Evolutionary conservation across 2,797 vertebrate species (phyloP).

Genomic region (Eutrigla gurnardus): DNA sequence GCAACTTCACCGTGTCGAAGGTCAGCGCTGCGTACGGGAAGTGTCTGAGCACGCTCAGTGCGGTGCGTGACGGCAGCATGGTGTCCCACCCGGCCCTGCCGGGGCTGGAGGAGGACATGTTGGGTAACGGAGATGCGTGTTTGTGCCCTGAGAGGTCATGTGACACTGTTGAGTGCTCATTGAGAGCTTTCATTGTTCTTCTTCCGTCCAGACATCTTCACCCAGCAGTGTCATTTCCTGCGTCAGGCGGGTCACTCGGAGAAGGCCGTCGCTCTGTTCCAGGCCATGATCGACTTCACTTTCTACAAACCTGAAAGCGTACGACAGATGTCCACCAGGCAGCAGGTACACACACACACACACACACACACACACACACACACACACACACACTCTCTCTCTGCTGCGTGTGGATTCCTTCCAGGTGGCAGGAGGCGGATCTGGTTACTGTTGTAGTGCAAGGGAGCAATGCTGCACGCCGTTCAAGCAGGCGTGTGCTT

Average conservation of each 20-base stretch:
- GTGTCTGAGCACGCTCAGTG: slow-evolving; percentile 92
- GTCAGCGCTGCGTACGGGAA: slow-evolving; percentile 92
- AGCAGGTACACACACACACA: slow-evolving; percentile 70
- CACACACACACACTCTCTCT: not conserved
- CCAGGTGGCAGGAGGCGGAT: not conserved
- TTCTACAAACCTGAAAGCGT: slow-evolving; percentile 93
- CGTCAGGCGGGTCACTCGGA: slow-evolving; percentile 92
- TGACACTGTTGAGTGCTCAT: not conserved
- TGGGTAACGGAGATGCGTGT: slow-evolving; percentile 83
- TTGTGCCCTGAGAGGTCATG: too few relatives aligned
- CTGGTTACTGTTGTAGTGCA: not conserved
- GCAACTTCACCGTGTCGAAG: slow-evolving; percentile 91
- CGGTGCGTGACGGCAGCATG: slow-evolving; percentile 93
- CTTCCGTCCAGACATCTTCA: slow-evolving; percentile 84
- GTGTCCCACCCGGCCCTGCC: slow-evolving; percentile 91
- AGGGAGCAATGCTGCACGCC: not conserved
- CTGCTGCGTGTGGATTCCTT: not conserved
- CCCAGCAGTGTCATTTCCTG: slow-evolving; percentile 92
- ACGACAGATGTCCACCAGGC: slow-evolving; percentile 76
- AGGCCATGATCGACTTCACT: slow-evolving; percentile 92
- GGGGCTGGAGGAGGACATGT: slow-evolving; percentile 89
- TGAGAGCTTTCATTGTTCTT: slow-evolving; percentile 1
- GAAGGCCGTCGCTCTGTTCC: slow-evolving; percentile 90
- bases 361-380: slow-evolving; percentile 2
- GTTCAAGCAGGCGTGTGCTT: not conserved